Evolutionary conservation across 1,140 invertebrate genomes (phyloP).

Genomic region (Magallana angulata): DNA sequence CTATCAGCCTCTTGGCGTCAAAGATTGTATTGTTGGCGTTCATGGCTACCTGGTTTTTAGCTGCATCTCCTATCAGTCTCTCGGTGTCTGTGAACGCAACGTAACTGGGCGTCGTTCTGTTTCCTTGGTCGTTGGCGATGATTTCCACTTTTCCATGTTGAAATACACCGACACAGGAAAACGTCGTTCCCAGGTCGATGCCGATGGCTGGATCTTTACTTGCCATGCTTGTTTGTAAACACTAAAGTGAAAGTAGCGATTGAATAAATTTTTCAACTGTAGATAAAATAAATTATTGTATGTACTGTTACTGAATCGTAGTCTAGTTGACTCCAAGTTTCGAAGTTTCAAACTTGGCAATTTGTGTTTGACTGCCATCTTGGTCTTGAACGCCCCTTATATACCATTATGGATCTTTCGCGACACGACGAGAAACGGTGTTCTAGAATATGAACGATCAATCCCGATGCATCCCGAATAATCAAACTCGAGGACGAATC

Average conservation of each 20-base stretch:
- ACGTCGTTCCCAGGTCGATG: conserved; percentile 82
- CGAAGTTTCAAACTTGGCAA: too few species aligned
- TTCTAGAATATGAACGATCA: background rate
- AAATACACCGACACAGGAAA: conserved; percentile 81
- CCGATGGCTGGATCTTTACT: conserved; percentile 79
- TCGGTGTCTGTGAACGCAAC: conserved; percentile 94
- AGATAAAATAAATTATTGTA: background rate
- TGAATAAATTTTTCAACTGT: background rate
- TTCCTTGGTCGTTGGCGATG: conserved; percentile 94
- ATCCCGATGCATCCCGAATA: background rate
- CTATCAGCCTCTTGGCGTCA: conserved; percentile 90
- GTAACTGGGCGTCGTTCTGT: conserved; percentile 90
- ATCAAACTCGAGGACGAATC: too few species aligned
- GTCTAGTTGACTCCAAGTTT: too few species aligned
- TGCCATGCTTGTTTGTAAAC: background rate
- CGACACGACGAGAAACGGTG: background rate
- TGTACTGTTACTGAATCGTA: too few species aligned
- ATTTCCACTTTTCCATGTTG: conserved; percentile 92
- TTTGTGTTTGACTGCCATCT: too few species aligned
- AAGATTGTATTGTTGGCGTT: conserved; percentile 98
- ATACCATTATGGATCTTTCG: background rate
- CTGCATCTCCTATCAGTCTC: conserved; percentile 89
- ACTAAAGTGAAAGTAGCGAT: background rate
- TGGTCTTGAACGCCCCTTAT: background rate
- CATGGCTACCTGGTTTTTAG: conserved; percentile 85